Base-by-base conservation (phyloP, 2,113 vertebrate genomes). In the Mungos mungo region DNA sequence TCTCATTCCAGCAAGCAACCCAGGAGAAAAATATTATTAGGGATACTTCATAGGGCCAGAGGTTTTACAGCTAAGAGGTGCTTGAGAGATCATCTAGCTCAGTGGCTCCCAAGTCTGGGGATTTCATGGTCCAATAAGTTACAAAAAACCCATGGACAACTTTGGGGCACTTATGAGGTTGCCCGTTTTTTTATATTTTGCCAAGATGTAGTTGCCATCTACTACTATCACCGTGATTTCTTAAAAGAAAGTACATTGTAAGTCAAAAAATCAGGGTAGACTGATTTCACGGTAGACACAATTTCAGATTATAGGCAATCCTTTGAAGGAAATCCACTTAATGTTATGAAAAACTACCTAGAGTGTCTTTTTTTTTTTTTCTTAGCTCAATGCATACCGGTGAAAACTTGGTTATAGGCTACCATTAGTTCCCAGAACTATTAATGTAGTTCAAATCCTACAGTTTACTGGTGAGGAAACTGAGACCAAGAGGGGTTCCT, bases 71-170 rank as follows among this genome's bases (percentile, higher is more conserved):
- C 21, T 69, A 95, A 87, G 27, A 72, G 74, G 41, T 57, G 27
- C 41, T 66, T 33, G 72, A 60, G 63, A 83, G 63, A 83, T 88
- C 50, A 90, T 79, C 86, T 77, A 52, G 54, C 60, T 96, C 79
- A 82, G 29, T 85, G 38, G 38, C 41, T 93, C 69, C 84, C 45
- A 90, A 89, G 52, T 66, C 80, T 79, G 25, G 71, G 79, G 38
- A 83, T 94, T 94, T 97, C 82, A 94, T 96, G 54, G 82, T 84
- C 16, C n/a, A 96, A 19, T 63, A 87, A 52, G 52, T 93, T 88
- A 2, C 91, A 77, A 83, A 45, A 66, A 38, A n/a, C 79, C 47
- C n/a, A 41, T 1, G 7, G 41, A 83, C 10, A 65, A 74, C 12
- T 76, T 77, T 54, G 35, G 79, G 72, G 19, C 60, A 71, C 6